Conservation (phyloP, 1,140 invertebrate genomes). For the Lordiphosa mommai region DNA sequence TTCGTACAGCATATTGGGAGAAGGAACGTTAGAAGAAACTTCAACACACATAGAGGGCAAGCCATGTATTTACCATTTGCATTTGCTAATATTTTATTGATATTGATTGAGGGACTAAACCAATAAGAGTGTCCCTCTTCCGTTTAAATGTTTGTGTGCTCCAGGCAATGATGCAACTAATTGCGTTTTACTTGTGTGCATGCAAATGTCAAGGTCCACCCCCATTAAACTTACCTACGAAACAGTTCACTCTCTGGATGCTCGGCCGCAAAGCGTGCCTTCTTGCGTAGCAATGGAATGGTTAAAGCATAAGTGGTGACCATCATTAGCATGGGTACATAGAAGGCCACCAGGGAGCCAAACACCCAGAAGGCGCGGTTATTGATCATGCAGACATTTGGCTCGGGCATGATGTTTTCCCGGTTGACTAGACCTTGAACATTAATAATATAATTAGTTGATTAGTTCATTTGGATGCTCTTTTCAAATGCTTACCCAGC, state of each 20-base stretch:
- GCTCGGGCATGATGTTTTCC: slow-evolving; percentile 88
- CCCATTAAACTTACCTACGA: slow-evolving; percentile 74
- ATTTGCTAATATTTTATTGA: slow-evolving; percentile 49
- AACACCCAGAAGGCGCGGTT: slow-evolving; percentile 93
- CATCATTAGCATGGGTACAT: slow-evolving; percentile 96
- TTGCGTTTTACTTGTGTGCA: background rate
- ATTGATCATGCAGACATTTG: slow-evolving; percentile 89
- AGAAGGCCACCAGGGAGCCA: slow-evolving; percentile 93
- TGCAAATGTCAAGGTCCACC: slow-evolving; percentile 31
- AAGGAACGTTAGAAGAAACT: too few species aligned
- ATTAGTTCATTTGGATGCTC: background rate
- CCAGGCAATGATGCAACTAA: slow-evolving; percentile 6
- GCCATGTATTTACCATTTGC: slow-evolving; percentile 19
- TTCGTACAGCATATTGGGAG: too few species aligned
- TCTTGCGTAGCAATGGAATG: slow-evolving; percentile 88
- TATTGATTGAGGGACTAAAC: slow-evolving; percentile 35
- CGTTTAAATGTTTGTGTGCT: background rate
- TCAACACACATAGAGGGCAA: background rate
- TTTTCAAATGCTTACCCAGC: slow-evolving; percentile 83
- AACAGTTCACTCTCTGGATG: slow-evolving; percentile 83
- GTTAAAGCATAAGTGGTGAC: slow-evolving; percentile 93
- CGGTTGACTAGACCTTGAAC: slow-evolving; percentile 85
- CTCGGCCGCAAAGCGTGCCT: slow-evolving; percentile 85
- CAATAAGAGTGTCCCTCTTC: slow-evolving; percentile 14
- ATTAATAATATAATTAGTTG: background rate